Base-by-base conservation (phyloP, 1,140 invertebrate genomes). In the Heterodera schachtii region DNA sequence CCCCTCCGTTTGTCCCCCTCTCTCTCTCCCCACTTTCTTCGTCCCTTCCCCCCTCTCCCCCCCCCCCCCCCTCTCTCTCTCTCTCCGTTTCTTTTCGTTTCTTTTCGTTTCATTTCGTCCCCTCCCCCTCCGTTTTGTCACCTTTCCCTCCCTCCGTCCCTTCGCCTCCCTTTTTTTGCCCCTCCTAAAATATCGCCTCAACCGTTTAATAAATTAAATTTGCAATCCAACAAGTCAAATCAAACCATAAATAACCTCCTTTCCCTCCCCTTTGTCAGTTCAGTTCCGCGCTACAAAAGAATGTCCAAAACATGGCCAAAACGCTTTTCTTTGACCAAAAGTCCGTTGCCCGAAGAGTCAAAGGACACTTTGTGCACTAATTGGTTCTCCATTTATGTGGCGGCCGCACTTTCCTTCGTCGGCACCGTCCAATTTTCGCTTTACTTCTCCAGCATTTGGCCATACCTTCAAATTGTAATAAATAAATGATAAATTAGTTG, bases 361-460 rank as follows among this genome's bases (percentile, higher is more conserved):
- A 46, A 71, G 0, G 21, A 71, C 3, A n/a, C 9, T 41, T 11
- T 6, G 41, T 7, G 9, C 31, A 87, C 85, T 8, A 76, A 85
- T 69, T 86, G 85, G 85, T 73, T 41, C 8, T 82, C 79, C 49
- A 87, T 86, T 57, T 87, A 86, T 31, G 60, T 85, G 44, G 85
- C 86, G 52, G 67, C 66, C 7, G 73, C 71, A 0, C 71, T 86
- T 9, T 86, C 86, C 3, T 86, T 88, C 52, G 78, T 86, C 60
- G 86, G 85, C 7, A 78, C 86, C 9, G 85, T 84, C n/a, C 85
- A 86, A 77, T 86, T 82, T 67, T 81, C 82, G 7, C 69, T 86
- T 9, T 86, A 86, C 75, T 84, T 86, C 52, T 86, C 86, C 7
- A 77, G 77, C 3, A 19, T 86, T 67, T 85, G 81, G 81, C 84